Conservation (phyloP, 2,113 vertebrate genomes). For the Rutilus rutilus region DNA sequence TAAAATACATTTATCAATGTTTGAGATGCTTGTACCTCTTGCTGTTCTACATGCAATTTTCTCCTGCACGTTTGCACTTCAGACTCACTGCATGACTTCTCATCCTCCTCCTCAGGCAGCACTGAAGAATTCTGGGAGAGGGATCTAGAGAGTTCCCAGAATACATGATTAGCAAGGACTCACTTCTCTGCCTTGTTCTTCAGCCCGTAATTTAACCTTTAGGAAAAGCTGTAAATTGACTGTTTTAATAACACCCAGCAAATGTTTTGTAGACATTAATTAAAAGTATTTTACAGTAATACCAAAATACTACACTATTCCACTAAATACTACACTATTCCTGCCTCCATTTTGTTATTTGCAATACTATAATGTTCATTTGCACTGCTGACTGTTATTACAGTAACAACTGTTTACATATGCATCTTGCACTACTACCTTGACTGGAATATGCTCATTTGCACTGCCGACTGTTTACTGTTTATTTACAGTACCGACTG, state of each 20-base stretch:
- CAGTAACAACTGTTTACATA: too few relatives aligned
- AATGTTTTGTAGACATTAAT: neutral
- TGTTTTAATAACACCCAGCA: neutral
- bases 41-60: conserved; percentile 73
- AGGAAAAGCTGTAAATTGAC: neutral
- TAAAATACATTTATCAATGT: neutral
- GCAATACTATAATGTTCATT: too few relatives aligned
- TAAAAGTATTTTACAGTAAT: neutral
- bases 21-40: conserved; percentile 75
- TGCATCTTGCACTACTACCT: too few relatives aligned
- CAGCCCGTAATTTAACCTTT: neutral
- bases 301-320: neutral
- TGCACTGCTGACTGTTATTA: too few relatives aligned
- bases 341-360: too few relatives aligned
- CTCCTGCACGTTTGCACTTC: conserved; percentile 80
- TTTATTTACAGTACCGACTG: too few relatives aligned
- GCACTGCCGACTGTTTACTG: too few relatives aligned
- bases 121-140: conserved; percentile 93
- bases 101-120: conserved; percentile 89
- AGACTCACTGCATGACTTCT: conserved; percentile 88
- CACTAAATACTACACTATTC: too few relatives aligned
- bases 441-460: too few relatives aligned
- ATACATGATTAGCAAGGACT: neutral
- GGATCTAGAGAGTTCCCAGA: conserved; percentile 75
- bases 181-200: neutral